Conservation (phyloP, 1,140 invertebrate genomes). For the Radopholus similis region DNA sequence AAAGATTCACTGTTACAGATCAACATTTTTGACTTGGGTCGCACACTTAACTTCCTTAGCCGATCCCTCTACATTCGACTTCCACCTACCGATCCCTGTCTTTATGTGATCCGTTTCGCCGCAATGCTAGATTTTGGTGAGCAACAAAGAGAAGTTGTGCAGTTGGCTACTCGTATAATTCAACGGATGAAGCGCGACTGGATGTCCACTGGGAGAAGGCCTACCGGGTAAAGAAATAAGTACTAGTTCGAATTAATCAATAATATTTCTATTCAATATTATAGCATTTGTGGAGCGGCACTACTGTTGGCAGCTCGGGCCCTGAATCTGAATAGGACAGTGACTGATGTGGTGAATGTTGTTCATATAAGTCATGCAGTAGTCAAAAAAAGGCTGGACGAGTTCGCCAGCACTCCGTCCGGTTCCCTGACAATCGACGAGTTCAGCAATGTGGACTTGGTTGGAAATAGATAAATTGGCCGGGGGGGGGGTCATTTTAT, state of each 20-base stretch:
- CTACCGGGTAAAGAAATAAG: conserved; percentile 82
- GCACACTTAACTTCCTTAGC: conserved; percentile 82
- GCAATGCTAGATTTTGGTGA: conserved; percentile 81
- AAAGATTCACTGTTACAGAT: conserved; percentile 74
- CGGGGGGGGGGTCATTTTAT: too few relatives aligned
- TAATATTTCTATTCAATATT: background rate
- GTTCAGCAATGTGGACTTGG: conserved; percentile 92
- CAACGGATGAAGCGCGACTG: conserved; percentile 96
- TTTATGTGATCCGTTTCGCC: conserved; percentile 91
- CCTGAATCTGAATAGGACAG: conserved; percentile 78
- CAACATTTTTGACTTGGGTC: conserved; percentile 88
- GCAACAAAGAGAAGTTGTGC: conserved; percentile 68
- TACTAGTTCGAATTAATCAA: background rate
- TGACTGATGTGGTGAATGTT: conserved; percentile 84
- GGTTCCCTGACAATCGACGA: conserved; percentile 85
- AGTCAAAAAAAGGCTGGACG: conserved; percentile 70
- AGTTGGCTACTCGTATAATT: conserved; percentile 84
- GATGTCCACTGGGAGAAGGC: conserved; percentile 87
- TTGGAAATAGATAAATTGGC: too few relatives aligned
- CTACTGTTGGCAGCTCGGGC: conserved; percentile 85
- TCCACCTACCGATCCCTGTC: conserved; percentile 83
- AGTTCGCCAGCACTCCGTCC: conserved; percentile 92
- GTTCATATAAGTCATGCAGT: conserved; percentile 57
- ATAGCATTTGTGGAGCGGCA: conserved; percentile 84
- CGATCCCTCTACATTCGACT: conserved; percentile 85